Evolutionary conservation across 1,140 invertebrate species (phyloP).

Genomic region (Trachelipus rathkii): DNA sequence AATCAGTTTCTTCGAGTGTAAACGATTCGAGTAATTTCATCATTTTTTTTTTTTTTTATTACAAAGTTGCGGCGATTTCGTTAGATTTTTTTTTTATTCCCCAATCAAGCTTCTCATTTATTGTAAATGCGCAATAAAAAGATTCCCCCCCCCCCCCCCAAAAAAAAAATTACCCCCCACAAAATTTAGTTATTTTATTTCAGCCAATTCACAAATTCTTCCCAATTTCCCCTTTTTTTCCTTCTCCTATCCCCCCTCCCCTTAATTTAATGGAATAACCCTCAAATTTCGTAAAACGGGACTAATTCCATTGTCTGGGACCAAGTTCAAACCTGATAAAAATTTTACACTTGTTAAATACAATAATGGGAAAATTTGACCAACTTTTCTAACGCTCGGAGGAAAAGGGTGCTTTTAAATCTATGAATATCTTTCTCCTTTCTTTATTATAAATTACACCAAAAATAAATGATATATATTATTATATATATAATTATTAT

Average conservation of each 20-base stretch:
- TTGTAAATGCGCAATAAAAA: neutral
- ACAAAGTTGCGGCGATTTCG: neutral
- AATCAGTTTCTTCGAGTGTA: neutral
- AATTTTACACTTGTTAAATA: constrained; percentile 12
- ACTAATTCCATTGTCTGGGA: neutral
- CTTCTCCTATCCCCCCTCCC: neutral
- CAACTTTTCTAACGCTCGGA: neutral
- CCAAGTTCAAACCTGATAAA: neutral
- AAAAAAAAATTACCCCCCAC: neutral
- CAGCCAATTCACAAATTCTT: no score
- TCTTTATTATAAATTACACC: neutral
- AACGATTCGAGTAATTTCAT: neutral
- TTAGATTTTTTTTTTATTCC: no score
- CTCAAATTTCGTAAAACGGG: neutral
- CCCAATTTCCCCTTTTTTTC: neutral
- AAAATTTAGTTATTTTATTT: neutral
- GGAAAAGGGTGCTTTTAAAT: neutral
- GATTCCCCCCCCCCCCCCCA: neutral
- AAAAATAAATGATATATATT: neutral
- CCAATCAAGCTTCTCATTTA: no score
- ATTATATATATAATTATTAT: constrained; percentile 15
- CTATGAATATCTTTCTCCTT: no score
- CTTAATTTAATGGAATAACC: no score
- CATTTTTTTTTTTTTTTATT: neutral
- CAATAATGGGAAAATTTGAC: constrained; percentile 6